Conservation (phyloP, 1,140 invertebrate species). For the Zophobas atratus region DNA sequence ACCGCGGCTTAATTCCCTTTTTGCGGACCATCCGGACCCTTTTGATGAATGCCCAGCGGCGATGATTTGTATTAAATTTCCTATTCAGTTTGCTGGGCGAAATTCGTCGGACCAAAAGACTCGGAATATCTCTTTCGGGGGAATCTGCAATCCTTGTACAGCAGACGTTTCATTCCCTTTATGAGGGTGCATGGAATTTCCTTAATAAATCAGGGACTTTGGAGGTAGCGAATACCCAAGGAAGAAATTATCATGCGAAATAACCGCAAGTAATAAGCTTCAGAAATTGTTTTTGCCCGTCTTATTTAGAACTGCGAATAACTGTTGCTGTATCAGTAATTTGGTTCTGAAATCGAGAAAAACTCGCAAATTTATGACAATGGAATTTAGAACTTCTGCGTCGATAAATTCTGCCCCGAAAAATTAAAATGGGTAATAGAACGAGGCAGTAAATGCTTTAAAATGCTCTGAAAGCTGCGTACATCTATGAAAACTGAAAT, state of each 20-base stretch:
- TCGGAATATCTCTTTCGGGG: constrained; percentile 4
- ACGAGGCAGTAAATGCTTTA: constrained; percentile 15
- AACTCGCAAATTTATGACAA: background rate
- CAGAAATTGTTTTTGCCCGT: background rate
- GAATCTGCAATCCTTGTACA: background rate
- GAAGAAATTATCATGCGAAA: constrained; percentile 9
- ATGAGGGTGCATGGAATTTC: constrained; percentile 10
- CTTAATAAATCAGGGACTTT: constrained; percentile 7
- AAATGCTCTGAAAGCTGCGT: constrained; percentile 1
- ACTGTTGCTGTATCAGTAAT: background rate
- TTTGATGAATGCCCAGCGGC: background rate
- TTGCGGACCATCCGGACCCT: background rate
- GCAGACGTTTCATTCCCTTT: constrained; percentile 8
- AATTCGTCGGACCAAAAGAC: background rate
- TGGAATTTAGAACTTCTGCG: background rate
- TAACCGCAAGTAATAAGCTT: background rate
- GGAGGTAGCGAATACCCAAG: constrained; percentile 9
- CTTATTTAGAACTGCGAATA: background rate
- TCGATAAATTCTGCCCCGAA: background rate
- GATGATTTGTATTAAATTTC: constrained; percentile 1
- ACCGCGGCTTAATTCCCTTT: constrained; percentile 8
- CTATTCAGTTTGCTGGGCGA: background rate
- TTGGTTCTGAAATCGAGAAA: background rate
- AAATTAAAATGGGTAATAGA: background rate
- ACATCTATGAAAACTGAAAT: constrained; percentile 12